Evolutionary conservation across 2,113 vertebrate species (phyloP).

Genomic region (Caracal caracal): DNA sequence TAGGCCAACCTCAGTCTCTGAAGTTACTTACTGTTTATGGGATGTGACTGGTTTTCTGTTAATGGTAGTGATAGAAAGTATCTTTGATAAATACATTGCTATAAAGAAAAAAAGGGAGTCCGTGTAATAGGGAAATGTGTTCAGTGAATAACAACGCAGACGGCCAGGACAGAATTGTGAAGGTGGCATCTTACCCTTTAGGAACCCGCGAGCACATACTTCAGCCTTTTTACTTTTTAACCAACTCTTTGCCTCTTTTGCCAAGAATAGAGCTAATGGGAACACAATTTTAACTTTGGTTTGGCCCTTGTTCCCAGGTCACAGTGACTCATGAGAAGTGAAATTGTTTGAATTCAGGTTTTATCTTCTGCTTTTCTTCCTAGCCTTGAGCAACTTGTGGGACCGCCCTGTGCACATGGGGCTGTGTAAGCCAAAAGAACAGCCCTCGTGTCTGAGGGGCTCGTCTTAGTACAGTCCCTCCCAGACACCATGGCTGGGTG

Average conservation of each 20-base stretch:
- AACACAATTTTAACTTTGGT: background rate
- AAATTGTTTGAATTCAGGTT: background rate
- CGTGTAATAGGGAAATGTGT: background rate
- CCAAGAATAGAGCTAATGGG: background rate
- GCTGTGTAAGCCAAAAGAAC: background rate
- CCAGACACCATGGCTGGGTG: too few relatives aligned
- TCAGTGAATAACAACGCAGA: background rate
- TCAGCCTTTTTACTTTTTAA: background rate
- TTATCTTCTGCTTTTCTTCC: conserved; percentile 11
- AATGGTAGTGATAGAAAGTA: background rate
- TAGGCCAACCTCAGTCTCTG: background rate
- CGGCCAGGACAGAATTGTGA: accelerated
- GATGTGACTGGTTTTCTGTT: background rate
- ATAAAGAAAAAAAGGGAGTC: background rate
- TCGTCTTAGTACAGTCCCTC: background rate
- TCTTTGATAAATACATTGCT: background rate
- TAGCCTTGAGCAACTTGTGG: background rate
- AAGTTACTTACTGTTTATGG: background rate
- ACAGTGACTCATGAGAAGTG: background rate
- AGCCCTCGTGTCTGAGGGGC: accelerated
- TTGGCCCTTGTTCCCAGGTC: background rate
- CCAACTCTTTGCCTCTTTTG: background rate
- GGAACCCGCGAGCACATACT: background rate
- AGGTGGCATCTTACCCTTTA: too few relatives aligned
- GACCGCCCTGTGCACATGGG: background rate